Conservation (phyloP, 2,797 vertebrate species). For the Microctenopoma lineatum region DNA sequence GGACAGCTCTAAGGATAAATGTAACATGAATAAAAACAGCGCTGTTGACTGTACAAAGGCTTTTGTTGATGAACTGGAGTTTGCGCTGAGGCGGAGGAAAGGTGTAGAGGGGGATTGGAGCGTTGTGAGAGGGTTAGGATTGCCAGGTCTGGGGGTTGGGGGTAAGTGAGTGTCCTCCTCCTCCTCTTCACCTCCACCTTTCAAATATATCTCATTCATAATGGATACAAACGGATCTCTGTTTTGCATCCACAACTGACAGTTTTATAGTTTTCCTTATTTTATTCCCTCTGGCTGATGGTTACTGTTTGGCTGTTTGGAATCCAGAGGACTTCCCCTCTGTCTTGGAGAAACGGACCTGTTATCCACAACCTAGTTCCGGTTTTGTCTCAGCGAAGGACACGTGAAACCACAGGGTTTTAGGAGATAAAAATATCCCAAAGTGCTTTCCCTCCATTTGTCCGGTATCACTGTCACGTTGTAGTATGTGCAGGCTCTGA, state of each 20-base stretch:
- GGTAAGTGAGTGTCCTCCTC: constrained; percentile 58
- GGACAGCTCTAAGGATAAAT: constrained; percentile 80
- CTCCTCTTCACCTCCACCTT: constrained; percentile 63
- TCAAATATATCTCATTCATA: constrained; percentile 84
- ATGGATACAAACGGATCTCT: constrained; percentile 84
- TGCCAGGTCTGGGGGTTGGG: constrained; percentile 30
- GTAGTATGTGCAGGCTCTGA: constrained; percentile 24
- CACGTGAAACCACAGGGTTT: constrained; percentile 36
- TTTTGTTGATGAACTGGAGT: constrained; percentile 79
- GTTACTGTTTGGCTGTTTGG: constrained; percentile 29
- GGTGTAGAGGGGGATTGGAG: constrained; percentile 3
- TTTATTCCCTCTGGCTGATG: constrained; percentile 10
- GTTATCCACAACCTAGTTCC: constrained; percentile 31
- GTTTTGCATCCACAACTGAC: constrained; percentile 82
- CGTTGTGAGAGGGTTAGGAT: constrained; percentile 71
- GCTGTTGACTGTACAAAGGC: constrained; percentile 74
- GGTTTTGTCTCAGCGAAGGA: constrained; percentile 12
- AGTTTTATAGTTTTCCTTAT: constrained; percentile 72
- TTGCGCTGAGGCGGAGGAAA: constrained; percentile 49
- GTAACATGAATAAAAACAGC: constrained; percentile 78
- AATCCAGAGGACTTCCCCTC: constrained; percentile 36
- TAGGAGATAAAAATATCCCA: constrained; percentile 50
- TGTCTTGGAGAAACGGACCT: constrained; percentile 18
- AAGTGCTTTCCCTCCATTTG: constrained; percentile 34
- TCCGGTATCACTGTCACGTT: constrained; percentile 18